Base-by-base conservation (phyloP, 2,113 vertebrate species). In the Actinemys pallida region DNA sequence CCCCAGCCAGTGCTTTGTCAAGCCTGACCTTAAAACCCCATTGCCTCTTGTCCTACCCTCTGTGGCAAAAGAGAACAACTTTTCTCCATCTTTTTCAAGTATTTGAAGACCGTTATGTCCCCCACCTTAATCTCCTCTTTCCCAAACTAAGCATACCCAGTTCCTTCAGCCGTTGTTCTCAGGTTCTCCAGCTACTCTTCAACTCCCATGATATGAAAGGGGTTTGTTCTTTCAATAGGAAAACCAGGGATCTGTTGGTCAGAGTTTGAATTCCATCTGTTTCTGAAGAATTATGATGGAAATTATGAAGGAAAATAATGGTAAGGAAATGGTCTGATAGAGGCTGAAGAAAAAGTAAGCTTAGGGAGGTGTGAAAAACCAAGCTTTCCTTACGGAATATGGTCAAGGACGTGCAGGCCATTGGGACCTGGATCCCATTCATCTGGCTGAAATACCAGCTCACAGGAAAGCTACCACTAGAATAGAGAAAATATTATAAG, bases 351-450 rank as follows among this genome's bases (percentile, higher is more conserved):
- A 83, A 2, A 29, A 31, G 7, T 42, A 42, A 42, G 39, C 39
- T 6, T 31, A n/a, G 31, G 19, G 0, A 4, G 13, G 65, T 31
- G 42, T 39, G 80, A 42, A 81, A 79, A 84, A 62, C 31, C 31
- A 81, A 25, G 6, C 19, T n/a, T 47, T 86, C 69, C 52, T 80
- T 35, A 0, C 0, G 27, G 82, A 57, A 35, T n/a, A 69, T 69
- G 79, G 29, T 24, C 25, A 1, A 8, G 7, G 31, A 17, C 19
- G 39, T 49, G 52, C 7, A 69, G 75, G 35, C 25, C 59, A 42
- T 19, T 0, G 0, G 72, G 56, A 47, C 47, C 1, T 1, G 56
- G 62, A 1, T 47, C 19, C 14, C 5, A 22, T 31, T 1, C 1
- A 54, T 27, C 35, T 2, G 31, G 79, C 57, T 62, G 14, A 31